Evolutionary conservation across 1,140 invertebrate species (phyloP).

Genomic region (Heliconius hewitsoni): DNA sequence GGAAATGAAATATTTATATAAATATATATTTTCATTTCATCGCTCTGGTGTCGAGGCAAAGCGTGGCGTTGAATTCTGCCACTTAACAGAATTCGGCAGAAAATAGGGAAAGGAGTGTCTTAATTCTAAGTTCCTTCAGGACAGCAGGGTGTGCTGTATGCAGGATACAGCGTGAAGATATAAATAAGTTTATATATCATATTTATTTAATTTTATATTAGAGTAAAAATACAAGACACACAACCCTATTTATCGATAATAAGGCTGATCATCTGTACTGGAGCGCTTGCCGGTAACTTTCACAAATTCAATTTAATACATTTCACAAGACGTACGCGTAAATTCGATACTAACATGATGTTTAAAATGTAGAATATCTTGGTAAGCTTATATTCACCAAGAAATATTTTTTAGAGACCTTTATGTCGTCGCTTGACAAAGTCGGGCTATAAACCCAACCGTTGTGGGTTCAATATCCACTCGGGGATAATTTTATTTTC

Average conservation of each 20-base stretch:
- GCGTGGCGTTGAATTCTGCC: no score
- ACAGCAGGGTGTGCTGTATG: no score
- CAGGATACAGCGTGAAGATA: no score
- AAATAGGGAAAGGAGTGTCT: no score
- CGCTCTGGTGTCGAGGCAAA: no score
- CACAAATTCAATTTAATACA: slow-evolving; percentile 33
- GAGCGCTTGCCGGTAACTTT: slow-evolving; percentile 20
- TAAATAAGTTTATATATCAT: no score
- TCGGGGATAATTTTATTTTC: background rate
- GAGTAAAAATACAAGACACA: background rate
- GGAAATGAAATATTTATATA: no score
- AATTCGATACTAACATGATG: background rate
- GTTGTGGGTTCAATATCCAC: background rate
- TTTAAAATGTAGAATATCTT: background rate
- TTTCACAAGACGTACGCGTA: slow-evolving; percentile 1
- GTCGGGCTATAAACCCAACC: background rate
- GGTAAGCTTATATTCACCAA: background rate
- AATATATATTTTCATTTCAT: no score
- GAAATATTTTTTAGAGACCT: background rate
- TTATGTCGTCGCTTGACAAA: no score
- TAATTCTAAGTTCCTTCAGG: no score
- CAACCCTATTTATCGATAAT: slow-evolving; percentile 27
- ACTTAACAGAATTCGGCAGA: no score
- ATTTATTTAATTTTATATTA: no score
- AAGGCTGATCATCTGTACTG: slow-evolving; percentile 29